These are phyloP conservation scores for Trachymyrmex cornetzi DNA, from an alignment of 1,140 invertebrate genomes.

Conservation along the genomic window DNA sequence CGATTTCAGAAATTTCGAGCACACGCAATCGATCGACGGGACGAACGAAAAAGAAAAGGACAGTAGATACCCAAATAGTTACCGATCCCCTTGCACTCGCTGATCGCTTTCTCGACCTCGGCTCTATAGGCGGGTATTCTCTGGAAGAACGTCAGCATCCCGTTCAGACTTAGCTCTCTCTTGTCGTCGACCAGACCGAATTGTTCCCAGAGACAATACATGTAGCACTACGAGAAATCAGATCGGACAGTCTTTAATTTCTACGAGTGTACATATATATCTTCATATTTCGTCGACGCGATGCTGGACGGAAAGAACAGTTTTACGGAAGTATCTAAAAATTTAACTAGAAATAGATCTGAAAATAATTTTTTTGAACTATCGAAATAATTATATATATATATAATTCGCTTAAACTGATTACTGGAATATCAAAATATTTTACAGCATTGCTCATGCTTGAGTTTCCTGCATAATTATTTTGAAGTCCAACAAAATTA, in stretches of 20 bases:
- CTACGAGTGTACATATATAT: not conserved
- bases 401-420: too few relatives aligned
- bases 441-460: too few relatives aligned
- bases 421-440: too few relatives aligned
- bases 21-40: conserved; percentile 63
- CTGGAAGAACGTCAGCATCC: conserved; percentile 84
- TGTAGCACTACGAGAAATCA: conserved; percentile 80
- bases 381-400: too few relatives aligned
- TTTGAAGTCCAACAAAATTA: too few relatives aligned
- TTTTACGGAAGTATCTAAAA: too few relatives aligned
- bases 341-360: too few relatives aligned
- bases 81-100: conserved; percentile 81
- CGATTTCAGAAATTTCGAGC: conserved; percentile 52
- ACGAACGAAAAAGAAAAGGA: conserved; percentile 61
- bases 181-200: conserved; percentile 82
- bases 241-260: not conserved
- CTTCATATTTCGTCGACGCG: not conserved
- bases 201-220: conserved; percentile 84
- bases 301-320: too few relatives aligned
- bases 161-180: conserved; percentile 80
- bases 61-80: conserved; percentile 80
- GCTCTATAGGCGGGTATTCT: conserved; percentile 82
- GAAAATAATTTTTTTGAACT: too few relatives aligned
- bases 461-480: too few relatives aligned
- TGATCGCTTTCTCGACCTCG: conserved; percentile 80